phyloP scores from a whole-genome alignment of 2,113 vertebrate species.

The Bubalus kerabau region DNA sequence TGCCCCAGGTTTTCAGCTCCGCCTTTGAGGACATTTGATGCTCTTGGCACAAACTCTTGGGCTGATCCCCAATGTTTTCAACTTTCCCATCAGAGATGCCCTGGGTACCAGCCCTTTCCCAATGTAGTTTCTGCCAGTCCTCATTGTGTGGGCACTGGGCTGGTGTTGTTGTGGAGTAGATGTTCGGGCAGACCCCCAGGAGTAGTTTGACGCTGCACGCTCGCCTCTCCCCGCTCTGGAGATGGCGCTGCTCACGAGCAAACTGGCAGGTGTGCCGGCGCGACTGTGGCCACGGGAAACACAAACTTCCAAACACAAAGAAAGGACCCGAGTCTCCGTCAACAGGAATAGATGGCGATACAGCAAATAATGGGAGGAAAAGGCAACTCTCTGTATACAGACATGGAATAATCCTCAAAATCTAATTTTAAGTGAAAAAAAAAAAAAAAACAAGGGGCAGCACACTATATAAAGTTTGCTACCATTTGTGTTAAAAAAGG shows the following conservation, averaged over 20 bases:
- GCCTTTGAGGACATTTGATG: background rate
- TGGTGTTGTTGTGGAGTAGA: background rate
- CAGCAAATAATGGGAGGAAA: background rate
- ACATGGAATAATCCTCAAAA: background rate
- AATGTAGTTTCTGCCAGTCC: background rate
- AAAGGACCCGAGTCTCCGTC: background rate
- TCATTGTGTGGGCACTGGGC: background rate
- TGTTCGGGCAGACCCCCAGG: background rate
- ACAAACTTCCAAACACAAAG: background rate
- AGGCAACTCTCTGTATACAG: background rate
- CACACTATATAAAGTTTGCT: background rate
- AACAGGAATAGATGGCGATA: background rate
- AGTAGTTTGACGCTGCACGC: background rate
- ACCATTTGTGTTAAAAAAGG: background rate
- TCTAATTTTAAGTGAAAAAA: background rate
- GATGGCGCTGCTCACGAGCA: rapidly evolving
- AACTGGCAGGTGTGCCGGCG: rapidly evolving
- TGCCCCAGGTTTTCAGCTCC: background rate
- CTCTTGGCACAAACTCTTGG: background rate
- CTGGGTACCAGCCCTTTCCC: background rate
- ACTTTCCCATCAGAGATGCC: background rate
- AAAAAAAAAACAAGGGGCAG: background rate
- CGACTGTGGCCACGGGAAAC: background rate
- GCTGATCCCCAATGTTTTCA: background rate
- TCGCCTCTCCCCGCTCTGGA: too few relatives aligned